phyloP scores from a whole-genome alignment of 2,888 invertebrate genomes.

The Lasius fuliginosus region DNA sequence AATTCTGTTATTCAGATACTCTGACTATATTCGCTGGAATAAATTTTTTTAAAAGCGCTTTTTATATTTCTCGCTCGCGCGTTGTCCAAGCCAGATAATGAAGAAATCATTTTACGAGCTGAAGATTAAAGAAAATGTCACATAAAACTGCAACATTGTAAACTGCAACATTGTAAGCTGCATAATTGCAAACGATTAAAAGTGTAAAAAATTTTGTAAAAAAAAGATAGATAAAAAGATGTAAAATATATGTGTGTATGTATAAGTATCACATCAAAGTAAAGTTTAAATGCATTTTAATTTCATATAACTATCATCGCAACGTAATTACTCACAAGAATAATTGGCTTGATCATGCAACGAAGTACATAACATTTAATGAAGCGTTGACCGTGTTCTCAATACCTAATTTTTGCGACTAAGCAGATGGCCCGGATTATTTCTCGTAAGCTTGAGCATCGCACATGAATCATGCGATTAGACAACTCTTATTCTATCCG shows the following conservation, averaged over 20 bases:
- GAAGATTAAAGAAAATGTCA: neutral
- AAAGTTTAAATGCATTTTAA: neutral
- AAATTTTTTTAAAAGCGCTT: neutral
- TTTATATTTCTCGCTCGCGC: neutral
- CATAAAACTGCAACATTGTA: neutral
- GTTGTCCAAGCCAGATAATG: neutral
- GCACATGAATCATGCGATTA: constrained; percentile 15
- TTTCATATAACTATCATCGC: neutral
- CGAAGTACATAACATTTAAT: neutral
- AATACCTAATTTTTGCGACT: constrained; percentile 24
- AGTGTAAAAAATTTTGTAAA: neutral
- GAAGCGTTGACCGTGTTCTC: constrained; percentile 8
- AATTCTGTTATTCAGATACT: too few species aligned
- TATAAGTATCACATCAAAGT: neutral
- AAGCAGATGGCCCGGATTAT: constrained; percentile 1
- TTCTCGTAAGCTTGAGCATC: constrained; percentile 13
- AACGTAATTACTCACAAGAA: neutral
- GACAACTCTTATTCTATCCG: neutral
- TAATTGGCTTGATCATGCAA: constrained; percentile 5
- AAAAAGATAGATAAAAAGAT: neutral
- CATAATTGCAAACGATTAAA: neutral
- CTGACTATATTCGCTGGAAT: neutral
- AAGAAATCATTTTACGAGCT: neutral
- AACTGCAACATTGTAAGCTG: too few species aligned
- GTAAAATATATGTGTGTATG: neutral